These are phyloP conservation scores for Panopea generosa DNA, from an alignment of 2,888 invertebrate genomes.

Conservation along the genomic window DNA sequence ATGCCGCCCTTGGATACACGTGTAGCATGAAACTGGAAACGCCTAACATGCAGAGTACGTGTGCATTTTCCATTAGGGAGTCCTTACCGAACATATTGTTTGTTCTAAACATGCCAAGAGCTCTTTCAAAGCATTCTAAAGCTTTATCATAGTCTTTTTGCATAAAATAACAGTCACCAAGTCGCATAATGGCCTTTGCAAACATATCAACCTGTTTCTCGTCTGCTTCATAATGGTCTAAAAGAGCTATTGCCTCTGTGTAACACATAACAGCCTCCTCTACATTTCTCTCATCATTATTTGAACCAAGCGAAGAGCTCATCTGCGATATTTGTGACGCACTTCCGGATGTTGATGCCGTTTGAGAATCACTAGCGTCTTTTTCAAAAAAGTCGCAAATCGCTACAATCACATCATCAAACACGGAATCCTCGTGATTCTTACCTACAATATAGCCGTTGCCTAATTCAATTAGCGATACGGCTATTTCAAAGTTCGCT, in stretches of 20 bases:
- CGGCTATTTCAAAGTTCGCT: conserved; percentile 77
- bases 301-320: conserved; percentile 63
- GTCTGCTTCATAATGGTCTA: conserved; percentile 73
- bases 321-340: conserved; percentile 64
- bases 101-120: conserved; percentile 78
- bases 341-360: conserved; percentile 63
- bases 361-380: conserved; percentile 75
- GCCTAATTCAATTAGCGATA: conserved; percentile 81
- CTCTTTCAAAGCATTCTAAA: conserved; percentile 81
- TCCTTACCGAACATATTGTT: conserved; percentile 76
- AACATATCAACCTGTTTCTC: conserved; percentile 75
- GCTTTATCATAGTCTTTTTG: conserved; percentile 81
- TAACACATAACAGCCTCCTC: conserved; percentile 82
- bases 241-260: conserved; percentile 77
- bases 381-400: conserved; percentile 81
- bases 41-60: conserved; percentile 83
- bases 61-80: conserved; percentile 81
- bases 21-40: conserved; percentile 83
- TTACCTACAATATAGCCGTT: conserved; percentile 81
- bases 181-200: conserved; percentile 78
- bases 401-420: conserved; percentile 79
- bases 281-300: conserved; percentile 73
- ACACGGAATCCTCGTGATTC: conserved; percentile 78
- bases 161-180: conserved; percentile 84
- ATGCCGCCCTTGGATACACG: conserved; percentile 82